Percentiles rank a stretch among this genome's conserved stretches.
phyloP scores from a whole-genome alignment of 1,140 invertebrate species.

The Bombyx mandarina region DNA sequence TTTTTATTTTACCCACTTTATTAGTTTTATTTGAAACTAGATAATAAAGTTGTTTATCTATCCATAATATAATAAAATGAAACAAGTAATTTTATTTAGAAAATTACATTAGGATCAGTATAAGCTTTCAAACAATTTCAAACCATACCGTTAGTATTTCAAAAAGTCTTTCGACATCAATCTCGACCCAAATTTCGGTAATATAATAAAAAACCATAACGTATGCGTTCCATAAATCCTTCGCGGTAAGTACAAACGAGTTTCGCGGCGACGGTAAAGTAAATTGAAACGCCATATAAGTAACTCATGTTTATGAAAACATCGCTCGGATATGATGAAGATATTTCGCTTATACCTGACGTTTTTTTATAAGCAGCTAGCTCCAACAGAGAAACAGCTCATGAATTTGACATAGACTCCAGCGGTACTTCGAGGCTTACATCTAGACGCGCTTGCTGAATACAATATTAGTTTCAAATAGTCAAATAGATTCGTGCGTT shows the following conservation, averaged over 20 bases:
- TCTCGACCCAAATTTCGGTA: too few species aligned
- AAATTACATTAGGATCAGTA: too few species aligned
- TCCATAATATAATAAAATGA: too few species aligned
- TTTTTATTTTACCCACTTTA: too few species aligned
- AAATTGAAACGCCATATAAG: slow-evolving; percentile 5
- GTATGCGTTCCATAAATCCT: not conserved
- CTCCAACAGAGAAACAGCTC: slow-evolving; percentile 12
- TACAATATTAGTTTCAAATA: slow-evolving; percentile 13
- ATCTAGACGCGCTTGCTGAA: slow-evolving; percentile 11
- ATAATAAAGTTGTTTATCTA: too few species aligned
- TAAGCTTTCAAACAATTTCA: too few species aligned
- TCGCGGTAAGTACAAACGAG: not conserved
- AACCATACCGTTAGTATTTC: too few species aligned
- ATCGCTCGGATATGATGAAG: slow-evolving; percentile 6
- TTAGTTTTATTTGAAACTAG: too few species aligned
- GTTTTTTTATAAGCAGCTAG: slow-evolving; percentile 12
- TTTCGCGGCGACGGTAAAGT: not conserved
- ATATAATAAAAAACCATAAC: too few species aligned
- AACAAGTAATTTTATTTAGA: too few species aligned
- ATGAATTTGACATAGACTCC: slow-evolving; percentile 16
- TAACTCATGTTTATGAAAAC: slow-evolving; percentile 4
- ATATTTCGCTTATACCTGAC: slow-evolving; percentile 13
- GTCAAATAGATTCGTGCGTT: slow-evolving; percentile 1
- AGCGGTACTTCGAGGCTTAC: slow-evolving; percentile 14
- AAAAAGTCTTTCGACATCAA: too few species aligned